These are phyloP conservation scores for Parnassius apollo DNA, from an alignment of 2,888 invertebrate species.

Conservation along the genomic window DNA sequence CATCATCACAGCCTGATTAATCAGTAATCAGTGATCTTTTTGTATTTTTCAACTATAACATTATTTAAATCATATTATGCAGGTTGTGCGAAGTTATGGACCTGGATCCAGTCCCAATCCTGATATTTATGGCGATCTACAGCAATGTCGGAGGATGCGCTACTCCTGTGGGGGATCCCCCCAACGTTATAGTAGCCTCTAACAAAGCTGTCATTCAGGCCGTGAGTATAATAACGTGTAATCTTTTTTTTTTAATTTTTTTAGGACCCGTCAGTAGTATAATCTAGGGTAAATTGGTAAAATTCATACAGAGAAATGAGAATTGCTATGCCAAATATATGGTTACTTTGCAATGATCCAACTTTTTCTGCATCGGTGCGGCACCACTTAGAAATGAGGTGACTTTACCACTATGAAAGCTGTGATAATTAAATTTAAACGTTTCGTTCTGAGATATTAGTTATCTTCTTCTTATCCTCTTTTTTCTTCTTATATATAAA, in stretches of 20 bases:
- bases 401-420: no score
- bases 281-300: not conserved
- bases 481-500: no score
- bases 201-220: conserved; percentile 85
- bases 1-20: not conserved
- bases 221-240: conserved; percentile 67
- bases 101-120: conserved; percentile 91
- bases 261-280: not conserved
- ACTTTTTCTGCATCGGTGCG: no score
- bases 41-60: not conserved
- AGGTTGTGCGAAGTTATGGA: conserved; percentile 94
- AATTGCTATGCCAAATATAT: no score
- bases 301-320: no score
- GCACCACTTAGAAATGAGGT: no score
- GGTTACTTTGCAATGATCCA: no score
- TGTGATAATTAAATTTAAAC: no score
- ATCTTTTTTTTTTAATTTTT: not conserved
- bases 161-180: conserved; percentile 95
- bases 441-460: no score
- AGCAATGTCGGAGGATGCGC: conserved; percentile 95
- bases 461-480: no score
- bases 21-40: not conserved
- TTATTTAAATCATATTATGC: conserved; percentile 21
- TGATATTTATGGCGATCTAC: conserved; percentile 92
- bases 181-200: conserved; percentile 94